These are phyloP conservation scores for Cichlasoma orientale DNA, from an alignment of 2,797 vertebrate genomes.

Conservation along the genomic window DNA sequence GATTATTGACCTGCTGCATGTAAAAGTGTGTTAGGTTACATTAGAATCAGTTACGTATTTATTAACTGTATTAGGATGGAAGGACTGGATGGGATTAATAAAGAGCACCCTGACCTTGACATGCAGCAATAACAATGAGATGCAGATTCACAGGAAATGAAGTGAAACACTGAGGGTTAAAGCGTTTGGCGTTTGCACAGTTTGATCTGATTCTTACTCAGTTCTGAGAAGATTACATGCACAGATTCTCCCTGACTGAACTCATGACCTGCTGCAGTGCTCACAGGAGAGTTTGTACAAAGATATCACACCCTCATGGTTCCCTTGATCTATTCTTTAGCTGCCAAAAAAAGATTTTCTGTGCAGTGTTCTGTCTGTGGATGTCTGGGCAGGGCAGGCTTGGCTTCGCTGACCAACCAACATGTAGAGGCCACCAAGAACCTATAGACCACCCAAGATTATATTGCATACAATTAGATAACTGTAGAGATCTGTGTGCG, in stretches of 20 bases:
- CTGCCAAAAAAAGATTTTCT: constrained; percentile 11
- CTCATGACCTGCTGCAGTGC: background rate
- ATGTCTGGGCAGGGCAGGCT: constrained; percentile 24
- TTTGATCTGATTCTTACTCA: background rate
- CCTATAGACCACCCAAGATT: constrained; percentile 67
- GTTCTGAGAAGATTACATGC: background rate
- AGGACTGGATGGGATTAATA: background rate
- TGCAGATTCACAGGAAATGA: background rate
- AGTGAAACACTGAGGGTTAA: background rate
- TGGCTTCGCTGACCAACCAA: constrained; percentile 30
- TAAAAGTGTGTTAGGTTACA: background rate
- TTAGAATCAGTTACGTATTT: background rate
- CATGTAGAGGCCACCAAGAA: constrained; percentile 39
- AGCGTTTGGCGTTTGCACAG: background rate
- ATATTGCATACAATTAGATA: constrained; percentile 38
- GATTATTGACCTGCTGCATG: background rate
- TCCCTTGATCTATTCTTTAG: background rate
- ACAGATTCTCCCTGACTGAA: background rate
- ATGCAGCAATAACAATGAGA: background rate
- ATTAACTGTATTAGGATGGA: background rate
- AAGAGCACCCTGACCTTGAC: background rate
- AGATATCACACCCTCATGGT: background rate
- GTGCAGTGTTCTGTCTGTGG: background rate
- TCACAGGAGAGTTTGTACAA: background rate
- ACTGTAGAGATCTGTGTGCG: background rate